Evolutionary conservation across 2,888 invertebrate species (phyloP), one percentile per base, ranked within the genome.

Genomic region (Caenorhabditis sp.): DNA sequence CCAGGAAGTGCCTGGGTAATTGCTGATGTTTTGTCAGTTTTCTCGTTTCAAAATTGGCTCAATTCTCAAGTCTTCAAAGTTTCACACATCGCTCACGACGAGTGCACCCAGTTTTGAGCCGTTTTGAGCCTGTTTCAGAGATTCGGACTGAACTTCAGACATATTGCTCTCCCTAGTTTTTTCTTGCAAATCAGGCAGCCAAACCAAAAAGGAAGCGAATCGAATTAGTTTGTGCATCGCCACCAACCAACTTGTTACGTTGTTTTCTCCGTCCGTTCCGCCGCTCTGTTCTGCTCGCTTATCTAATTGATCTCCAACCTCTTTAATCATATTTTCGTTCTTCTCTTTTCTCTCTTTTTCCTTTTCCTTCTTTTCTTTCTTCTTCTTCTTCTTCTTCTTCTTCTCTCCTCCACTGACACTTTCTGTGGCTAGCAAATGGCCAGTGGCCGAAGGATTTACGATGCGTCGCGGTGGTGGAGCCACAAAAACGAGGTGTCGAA

Each of bases 401-500:
- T 52, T 52, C 32, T 37, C 37, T 2, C 9, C 41, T 2, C 7
- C 20, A 15, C 20, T 1, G 26, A 13, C 46, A 46, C 35, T 37
- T 52, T 48, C 39, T 48, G 52, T 35, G 56, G 52, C 68, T 52
- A 52, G 39, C 52, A 26, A 68, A 56, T 56, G 52, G 24, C 59
- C 56, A 52, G 58, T 48, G 56, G 58, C 30, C 50, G 48, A 32
- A 52, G 32, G 59, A 68, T 68, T 68, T 68, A 68, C 68, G 68
- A 68, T 13, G 53, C 13, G 48, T 46, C 55, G 24, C 48, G 20
- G 58, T 48, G 58, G 35, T 35, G 52, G 35, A 39, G 56, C 41
- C 50, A 52, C 58, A 66, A 68, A 66, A 68, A 68, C 68, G 68
- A 68, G 58, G 68, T 68, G 68, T 68, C 68, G 58, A 68, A 68